Evolutionary conservation across 1,140 invertebrate genomes (phyloP), one percentile per base, ranked within the genome.

Genomic region (Ceratosolen fusciceps): DNA sequence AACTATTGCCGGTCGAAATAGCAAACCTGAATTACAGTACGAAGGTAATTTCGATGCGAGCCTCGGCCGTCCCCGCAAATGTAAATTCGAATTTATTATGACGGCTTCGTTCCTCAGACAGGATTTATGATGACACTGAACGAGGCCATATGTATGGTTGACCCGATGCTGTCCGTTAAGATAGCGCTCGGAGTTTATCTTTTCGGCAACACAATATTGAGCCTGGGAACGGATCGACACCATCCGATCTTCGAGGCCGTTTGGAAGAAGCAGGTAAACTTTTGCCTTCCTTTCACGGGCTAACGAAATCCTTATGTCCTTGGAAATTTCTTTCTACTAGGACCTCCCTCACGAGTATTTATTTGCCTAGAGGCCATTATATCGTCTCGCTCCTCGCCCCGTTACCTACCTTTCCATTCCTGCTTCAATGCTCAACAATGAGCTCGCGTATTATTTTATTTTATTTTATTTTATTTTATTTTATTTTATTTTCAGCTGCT

Each of bases 211-310:
- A 93, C 94, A 0, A 87, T 96, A 21, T 89, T 94, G 8, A 94
- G 93, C 19, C 91, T 96, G 80, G 96, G 96, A 60, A 96, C 95
- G 0, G 93, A 96, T 81, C 91, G 95, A 74, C 96, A 98, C 89
- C 86, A 91, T n/a, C 92, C 94, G 77, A 93, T 95, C 74, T 93
- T 95, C 81, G 92, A 95, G 81, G 93, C 93, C 8, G 93, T 94
- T 31, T 94, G 94, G 90, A 93, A 93, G 82, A 92, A 94, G 87
- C 92, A 96, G 91, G 93, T 94, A 85, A 83, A 78, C 4, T 52
- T 52, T 52, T 52, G 49, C 19, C n/a, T n/a, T n/a, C n/a, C n/a
- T n/a, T n/a, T n/a, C n/a, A n/a, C n/a, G n/a, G n/a, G n/a, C n/a
- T n/a, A n/a, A n/a, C n/a, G n/a, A n/a, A n/a, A n/a, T n/a, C n/a